Evolutionary conservation across 1,140 invertebrate genomes (phyloP).

Genomic region (fruit fly (Drosophila melanogaster)): DNA sequence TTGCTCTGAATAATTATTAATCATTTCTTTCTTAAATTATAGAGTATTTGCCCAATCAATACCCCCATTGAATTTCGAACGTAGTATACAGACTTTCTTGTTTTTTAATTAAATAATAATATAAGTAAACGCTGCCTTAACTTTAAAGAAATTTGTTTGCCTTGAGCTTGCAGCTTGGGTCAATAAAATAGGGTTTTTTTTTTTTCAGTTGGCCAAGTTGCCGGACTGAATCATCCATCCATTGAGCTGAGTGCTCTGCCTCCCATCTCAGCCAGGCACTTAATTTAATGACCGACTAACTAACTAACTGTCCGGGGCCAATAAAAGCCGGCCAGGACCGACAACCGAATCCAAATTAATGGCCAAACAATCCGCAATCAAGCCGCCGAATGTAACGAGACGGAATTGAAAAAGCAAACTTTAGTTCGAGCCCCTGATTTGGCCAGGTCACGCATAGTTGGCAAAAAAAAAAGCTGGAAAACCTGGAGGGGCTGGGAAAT

Average conservation of each 20-base stretch:
- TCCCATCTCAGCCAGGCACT: constrained; percentile 56
- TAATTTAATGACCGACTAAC: constrained; percentile 64
- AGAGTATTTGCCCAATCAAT: not conserved
- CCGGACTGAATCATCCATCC: constrained; percentile 32
- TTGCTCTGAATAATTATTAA: not conserved
- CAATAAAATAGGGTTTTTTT: constrained; percentile 4
- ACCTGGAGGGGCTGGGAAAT: constrained; percentile 1
- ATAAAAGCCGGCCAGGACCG: constrained; percentile 26
- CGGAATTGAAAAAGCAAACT: constrained; percentile 49
- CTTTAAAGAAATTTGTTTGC: not conserved
- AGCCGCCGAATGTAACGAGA: constrained; percentile 29
- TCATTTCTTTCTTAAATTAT: not conserved
- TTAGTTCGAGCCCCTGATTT: constrained; percentile 54
- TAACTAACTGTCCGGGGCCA: constrained; percentile 27
- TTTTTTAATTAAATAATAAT: not conserved
- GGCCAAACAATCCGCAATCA: constrained; percentile 55
- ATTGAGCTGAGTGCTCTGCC: not conserved
- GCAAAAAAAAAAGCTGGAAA: constrained; percentile 4
- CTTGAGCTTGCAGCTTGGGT: not conserved
- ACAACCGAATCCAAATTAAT: constrained; percentile 45
- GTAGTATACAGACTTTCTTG: not conserved
- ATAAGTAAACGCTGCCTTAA: not conserved
- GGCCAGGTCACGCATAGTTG: constrained; percentile 66
- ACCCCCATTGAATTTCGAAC: too few species aligned
- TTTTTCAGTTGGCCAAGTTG: not conserved